Conservation (phyloP, 1,140 invertebrate genomes). For the Neodiprion lecontei region DNA sequence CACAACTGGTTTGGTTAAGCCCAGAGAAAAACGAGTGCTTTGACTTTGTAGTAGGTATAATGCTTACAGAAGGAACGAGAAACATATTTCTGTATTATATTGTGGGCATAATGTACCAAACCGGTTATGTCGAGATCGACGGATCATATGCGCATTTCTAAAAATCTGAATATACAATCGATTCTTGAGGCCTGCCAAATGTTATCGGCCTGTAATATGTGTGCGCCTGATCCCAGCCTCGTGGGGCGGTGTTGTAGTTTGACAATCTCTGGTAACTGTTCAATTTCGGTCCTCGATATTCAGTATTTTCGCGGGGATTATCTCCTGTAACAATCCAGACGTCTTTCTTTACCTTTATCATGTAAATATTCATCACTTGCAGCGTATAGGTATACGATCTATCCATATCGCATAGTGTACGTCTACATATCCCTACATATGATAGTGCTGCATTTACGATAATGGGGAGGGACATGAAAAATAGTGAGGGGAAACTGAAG, state of each 20-base stretch:
- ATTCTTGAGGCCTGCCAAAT: constrained; percentile 64
- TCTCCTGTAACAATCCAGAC: constrained; percentile 36
- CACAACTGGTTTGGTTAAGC: too few species aligned
- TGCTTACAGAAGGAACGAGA: not conserved
- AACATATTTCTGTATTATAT: not conserved
- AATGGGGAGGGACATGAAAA: too few species aligned
- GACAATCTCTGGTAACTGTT: constrained; percentile 56
- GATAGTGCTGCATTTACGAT: too few species aligned
- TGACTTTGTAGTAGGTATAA: too few species aligned
- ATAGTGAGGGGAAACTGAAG: too few species aligned
- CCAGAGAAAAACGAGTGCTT: too few species aligned
- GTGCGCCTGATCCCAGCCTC: constrained; percentile 75
- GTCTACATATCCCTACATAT: too few species aligned
- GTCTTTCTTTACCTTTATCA: constrained; percentile 9
- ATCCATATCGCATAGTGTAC: too few species aligned
- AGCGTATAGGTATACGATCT: constrained; percentile 14
- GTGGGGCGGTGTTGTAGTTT: constrained; percentile 83
- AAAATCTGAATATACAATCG: constrained; percentile 70
- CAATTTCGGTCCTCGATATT: constrained; percentile 55
- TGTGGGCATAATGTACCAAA: too few species aligned
- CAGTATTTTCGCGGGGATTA: constrained; percentile 41
- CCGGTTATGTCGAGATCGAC: not conserved
- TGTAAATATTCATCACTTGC: too few species aligned
- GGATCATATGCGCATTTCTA: constrained; percentile 44
- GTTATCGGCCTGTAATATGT: constrained; percentile 73